Base-by-base conservation (phyloP, 23 tunicate species). In the Trididemnum miniatum region DNA sequence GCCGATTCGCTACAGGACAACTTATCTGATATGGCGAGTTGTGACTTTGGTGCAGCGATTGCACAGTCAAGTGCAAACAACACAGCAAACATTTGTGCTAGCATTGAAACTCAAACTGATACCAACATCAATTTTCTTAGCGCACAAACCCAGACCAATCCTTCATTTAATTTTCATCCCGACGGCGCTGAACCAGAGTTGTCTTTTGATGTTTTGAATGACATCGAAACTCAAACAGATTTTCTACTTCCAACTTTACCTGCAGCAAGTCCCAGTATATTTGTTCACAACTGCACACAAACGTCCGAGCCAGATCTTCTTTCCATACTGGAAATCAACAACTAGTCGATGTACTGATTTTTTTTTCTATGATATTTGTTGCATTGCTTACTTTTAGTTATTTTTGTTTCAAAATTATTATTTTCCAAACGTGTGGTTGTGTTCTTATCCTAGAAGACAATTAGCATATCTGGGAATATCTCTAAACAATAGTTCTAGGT, bases 221-320 rank as follows among this genome's bases (percentile, higher is more conserved):
- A 62, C 67, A 62, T 62, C 29, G 67, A 62, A 62, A 62, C 67
- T 22, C 67, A 62, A 24, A 62, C 67, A 3, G 67, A 62, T 62
- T 24, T 62, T 62, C 29, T 62, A 12, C 67, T 62, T 62, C 67
- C 67, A 22, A 24, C 67, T 20, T 62, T 62, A 62, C n/a, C n/a
- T n/a, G 28, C 26, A 18, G 26, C 26, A 62, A 62, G 67, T 24
- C 29, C 67, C 25, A 20, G 28, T 4, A 24, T 22, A 4, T 62
- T 62, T 62, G 67, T 62, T 3, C 26, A 62, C 67, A 62, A 22
- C 26, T 62, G 29, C 67, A 62, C 67, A 5, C 67, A 62, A 24
- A 62, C 67, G 26, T 3, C 26, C 26, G 67, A 62, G 4, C 26
- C 28, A 22, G 67, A 62, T 62, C n/a, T n/a, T n/a, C n/a, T n/a